A percentile compares a stretch with the other conserved stretches of the same genome.
phyloP scores from a whole-genome alignment of 2,113 vertebrate species.

The Holacanthus passer region DNA sequence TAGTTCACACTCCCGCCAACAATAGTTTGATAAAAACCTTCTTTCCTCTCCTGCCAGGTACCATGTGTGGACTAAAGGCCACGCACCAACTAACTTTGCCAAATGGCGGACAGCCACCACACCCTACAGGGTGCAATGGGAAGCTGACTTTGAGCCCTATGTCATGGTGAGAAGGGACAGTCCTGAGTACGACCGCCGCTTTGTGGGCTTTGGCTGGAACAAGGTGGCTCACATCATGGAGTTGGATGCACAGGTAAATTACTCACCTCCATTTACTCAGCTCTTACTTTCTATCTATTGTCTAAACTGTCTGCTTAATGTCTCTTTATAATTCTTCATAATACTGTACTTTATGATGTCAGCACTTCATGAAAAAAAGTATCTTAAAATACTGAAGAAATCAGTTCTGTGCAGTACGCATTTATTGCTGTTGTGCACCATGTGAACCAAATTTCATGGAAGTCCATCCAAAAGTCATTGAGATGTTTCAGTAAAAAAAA shows the following conservation, averaged over 20 bases:
- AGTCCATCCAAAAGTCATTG: too few relatives aligned
- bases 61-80: conserved; percentile 99
- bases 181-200: conserved; percentile 96
- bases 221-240: conserved; percentile 99
- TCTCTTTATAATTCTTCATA: too few relatives aligned
- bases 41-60: conserved; percentile 84
- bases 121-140: conserved; percentile 96
- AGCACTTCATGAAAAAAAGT: not conserved
- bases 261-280: not conserved
- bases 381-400: not conserved
- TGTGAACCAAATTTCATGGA: not conserved
- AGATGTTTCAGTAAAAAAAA: too few relatives aligned
- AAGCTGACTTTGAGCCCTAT: conserved; percentile 98
- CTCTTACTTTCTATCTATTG: not conserved
- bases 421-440: not conserved
- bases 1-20: not conserved
- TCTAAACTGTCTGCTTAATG: not conserved
- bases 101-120: conserved; percentile 98
- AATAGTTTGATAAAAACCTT: not conserved
- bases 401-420: not conserved
- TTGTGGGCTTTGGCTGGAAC: conserved; percentile 99
- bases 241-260: conserved; percentile 97
- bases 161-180: conserved; percentile 95
- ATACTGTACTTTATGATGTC: not conserved
- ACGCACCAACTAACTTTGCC: conserved; percentile 97